phyloP scores from a whole-genome alignment of 2,113 vertebrate species.

The Cacatua alba region DNA sequence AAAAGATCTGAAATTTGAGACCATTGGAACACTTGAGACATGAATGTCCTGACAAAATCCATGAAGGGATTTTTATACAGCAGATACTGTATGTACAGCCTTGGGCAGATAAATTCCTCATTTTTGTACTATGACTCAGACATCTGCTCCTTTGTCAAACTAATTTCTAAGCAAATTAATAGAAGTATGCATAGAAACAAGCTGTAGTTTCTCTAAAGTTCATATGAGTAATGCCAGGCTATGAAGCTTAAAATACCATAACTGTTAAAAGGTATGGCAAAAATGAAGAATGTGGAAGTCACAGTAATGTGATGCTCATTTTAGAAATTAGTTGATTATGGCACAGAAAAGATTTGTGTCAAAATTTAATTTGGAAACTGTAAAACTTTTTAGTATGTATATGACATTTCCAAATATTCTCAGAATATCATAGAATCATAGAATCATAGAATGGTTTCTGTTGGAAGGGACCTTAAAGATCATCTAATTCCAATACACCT shows the following conservation, averaged over 20 bases:
- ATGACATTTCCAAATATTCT: not conserved
- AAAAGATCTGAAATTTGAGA: not conserved
- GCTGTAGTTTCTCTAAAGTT: not conserved
- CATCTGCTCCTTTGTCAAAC: not conserved
- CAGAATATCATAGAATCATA: not conserved
- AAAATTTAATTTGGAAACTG: not conserved
- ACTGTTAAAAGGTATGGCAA: not conserved
- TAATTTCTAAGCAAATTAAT: not conserved
- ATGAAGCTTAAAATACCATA: not conserved
- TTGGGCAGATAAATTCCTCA: not conserved
- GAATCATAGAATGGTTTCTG: too few relatives aligned
- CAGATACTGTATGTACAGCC: not conserved
- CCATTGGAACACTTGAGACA: not conserved
- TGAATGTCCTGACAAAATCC: not conserved
- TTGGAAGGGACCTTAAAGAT: too few relatives aligned
- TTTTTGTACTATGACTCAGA: not conserved
- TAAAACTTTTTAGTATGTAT: not conserved
- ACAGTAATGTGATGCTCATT: not conserved
- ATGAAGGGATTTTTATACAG: not conserved
- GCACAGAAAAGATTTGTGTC: not conserved
- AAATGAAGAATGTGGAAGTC: not conserved
- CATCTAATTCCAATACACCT: too few relatives aligned
- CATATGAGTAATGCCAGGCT: not conserved
- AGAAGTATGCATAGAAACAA: not conserved
- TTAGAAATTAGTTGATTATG: not conserved